Percentiles rank a stretch among this genome's conserved stretches.
These are phyloP conservation scores for Lepas anatifera DNA, from an alignment of 2,888 invertebrate species.

Conservation along the genomic window DNA sequence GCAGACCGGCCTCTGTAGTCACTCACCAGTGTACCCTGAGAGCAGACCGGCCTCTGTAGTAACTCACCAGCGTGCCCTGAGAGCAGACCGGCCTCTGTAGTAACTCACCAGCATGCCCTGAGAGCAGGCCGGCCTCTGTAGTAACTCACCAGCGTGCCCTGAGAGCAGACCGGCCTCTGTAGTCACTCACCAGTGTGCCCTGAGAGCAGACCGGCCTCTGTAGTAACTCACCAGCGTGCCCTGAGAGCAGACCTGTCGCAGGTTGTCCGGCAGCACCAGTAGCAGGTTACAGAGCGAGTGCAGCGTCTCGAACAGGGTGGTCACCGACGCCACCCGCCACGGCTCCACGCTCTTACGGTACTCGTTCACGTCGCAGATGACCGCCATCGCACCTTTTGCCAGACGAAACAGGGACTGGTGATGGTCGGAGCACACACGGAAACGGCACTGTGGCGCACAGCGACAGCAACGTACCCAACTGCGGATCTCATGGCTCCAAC, in stretches of 20 bases:
- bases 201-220: neutral
- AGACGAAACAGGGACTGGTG: too few species aligned
- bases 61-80: neutral
- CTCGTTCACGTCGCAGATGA: conserved; percentile 95
- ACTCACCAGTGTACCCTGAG: neutral
- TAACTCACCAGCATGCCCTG: neutral
- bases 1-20: too few species aligned
- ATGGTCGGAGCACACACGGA: too few species aligned
- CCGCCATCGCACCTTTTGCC: conserved; percentile 93
- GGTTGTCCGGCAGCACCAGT: conserved; percentile 87
- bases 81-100: neutral
- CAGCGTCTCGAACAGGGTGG: conserved; percentile 83
- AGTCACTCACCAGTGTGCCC: neutral
- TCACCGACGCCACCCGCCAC: conserved; percentile 60
- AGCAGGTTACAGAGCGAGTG: conserved; percentile 92
- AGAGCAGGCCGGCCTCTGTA: neutral
- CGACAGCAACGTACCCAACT: too few species aligned
- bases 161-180: too few species aligned
- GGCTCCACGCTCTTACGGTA: conserved; percentile 82
- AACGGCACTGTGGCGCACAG: too few species aligned
- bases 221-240: conserved; percentile 79
- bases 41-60: neutral
- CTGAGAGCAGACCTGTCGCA: conserved; percentile 87
- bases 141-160: neutral
- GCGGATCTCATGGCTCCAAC: too few species aligned